phyloP scores from a whole-genome alignment of 1,140 invertebrate genomes.

The Drosophila equinoxialis region DNA sequence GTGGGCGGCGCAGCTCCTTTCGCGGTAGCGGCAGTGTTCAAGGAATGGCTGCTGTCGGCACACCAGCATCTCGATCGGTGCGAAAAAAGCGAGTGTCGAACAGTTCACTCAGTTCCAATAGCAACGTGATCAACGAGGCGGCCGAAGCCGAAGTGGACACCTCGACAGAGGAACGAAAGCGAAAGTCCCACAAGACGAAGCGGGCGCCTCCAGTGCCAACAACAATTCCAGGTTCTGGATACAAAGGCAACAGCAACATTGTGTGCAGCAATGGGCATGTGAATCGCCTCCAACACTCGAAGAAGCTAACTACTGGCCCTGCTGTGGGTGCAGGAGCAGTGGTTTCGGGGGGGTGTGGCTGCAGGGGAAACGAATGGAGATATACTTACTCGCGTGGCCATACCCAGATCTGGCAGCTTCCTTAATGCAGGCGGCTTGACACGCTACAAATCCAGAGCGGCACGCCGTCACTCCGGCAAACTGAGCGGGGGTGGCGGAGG shows the following conservation, averaged over 20 bases:
- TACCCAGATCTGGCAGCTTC: constrained; percentile 92
- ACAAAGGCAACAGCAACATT: constrained; percentile 36
- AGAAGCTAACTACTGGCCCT: constrained; percentile 33
- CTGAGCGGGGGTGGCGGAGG: constrained; percentile 56
- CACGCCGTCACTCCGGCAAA: constrained; percentile 72
- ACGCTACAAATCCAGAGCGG: constrained; percentile 86
- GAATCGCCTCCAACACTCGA: constrained; percentile 50
- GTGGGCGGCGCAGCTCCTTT: constrained; percentile 71
- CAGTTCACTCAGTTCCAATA: constrained; percentile 86
- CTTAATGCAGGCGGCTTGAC: constrained; percentile 89
- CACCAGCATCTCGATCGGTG: constrained; percentile 82
- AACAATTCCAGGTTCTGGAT: constrained; percentile 36
- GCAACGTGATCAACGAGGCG: constrained; percentile 83
- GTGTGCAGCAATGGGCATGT: constrained; percentile 70
- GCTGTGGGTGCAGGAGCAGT: constrained; percentile 78
- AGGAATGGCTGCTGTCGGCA: constrained; percentile 27
- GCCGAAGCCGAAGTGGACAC: constrained; percentile 71
- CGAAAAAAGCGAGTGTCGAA: constrained; percentile 85
- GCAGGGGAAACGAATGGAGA: constrained; percentile 86
- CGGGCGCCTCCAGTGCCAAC: constrained; percentile 77
- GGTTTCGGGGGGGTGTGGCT: constrained; percentile 23
- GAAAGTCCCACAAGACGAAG: constrained; percentile 78
- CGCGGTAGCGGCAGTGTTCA: constrained; percentile 56
- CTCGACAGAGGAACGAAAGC: constrained; percentile 78
- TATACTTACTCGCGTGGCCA: constrained; percentile 91